Evolutionary conservation across 2,797 vertebrate genomes (phyloP).

Genomic region (Prunella strophiata): DNA sequence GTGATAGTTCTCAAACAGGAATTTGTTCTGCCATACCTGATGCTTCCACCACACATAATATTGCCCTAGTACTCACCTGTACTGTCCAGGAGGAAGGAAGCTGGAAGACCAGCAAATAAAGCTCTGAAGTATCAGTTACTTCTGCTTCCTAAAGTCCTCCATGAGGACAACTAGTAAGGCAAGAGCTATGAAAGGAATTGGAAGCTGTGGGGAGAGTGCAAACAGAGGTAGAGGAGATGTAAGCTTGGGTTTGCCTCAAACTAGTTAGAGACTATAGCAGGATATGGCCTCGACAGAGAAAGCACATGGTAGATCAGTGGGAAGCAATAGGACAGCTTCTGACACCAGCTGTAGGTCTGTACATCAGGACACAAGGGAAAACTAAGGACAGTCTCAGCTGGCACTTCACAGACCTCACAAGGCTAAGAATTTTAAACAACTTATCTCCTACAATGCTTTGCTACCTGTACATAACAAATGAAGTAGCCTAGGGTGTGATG

Average conservation of each 20-base stretch:
- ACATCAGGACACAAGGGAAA: background rate
- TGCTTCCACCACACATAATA: conserved; percentile 43
- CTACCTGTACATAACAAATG: background rate
- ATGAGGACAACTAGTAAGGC: conserved; percentile 61
- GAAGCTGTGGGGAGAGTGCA: conserved; percentile 64
- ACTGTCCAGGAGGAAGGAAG: conserved; percentile 59
- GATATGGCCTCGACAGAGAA: conserved; percentile 34
- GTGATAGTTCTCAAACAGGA: background rate
- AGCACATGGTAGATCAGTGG: background rate
- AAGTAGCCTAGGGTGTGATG: background rate
- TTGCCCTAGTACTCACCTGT: conserved; percentile 67
- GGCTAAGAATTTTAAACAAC: background rate
- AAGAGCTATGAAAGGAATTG: conserved; percentile 67
- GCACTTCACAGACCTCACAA: background rate
- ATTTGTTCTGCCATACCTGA: conserved; percentile 37
- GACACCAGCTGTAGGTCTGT: background rate
- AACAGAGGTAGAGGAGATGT: conserved; percentile 64
- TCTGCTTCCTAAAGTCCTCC: conserved; percentile 65
- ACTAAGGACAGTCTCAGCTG: background rate
- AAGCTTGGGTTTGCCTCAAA: conserved; percentile 55
- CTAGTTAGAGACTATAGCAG: conserved; percentile 48
- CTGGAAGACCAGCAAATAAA: conserved; percentile 70
- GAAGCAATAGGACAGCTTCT: conserved; percentile 24
- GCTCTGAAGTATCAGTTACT: conserved; percentile 66
- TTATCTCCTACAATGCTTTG: background rate